Percentiles rank a stretch among this genome's conserved stretches.
These are phyloP conservation scores for Epirrhoe tristata DNA, from an alignment of 2,888 invertebrate species.

Conservation along the genomic window DNA sequence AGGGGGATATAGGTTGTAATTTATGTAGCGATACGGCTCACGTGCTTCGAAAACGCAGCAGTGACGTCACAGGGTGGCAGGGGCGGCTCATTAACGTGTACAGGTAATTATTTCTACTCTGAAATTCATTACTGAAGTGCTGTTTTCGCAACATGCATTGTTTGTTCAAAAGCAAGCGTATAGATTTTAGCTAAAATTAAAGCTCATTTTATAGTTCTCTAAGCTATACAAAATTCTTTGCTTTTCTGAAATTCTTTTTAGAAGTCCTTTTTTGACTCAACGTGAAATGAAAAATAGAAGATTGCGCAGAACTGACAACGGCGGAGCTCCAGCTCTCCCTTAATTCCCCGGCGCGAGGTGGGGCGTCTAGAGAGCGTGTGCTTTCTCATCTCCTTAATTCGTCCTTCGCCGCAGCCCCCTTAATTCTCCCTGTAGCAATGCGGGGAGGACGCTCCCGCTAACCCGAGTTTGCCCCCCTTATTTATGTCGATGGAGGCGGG, in stretches of 20 bases:
- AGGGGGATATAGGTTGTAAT: slow-evolving; percentile 82
- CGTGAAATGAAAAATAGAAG: slow-evolving; percentile 42
- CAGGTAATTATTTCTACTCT: slow-evolving; percentile 42
- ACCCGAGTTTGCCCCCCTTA: slow-evolving; percentile 81
- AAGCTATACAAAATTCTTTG: slow-evolving; percentile 16
- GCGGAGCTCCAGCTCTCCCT: slow-evolving; percentile 54
- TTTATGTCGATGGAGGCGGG: slow-evolving; percentile 76
- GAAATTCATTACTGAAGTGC: slow-evolving; percentile 34
- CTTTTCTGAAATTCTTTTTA: slow-evolving; percentile 30
- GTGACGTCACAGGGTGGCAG: slow-evolving; percentile 73
- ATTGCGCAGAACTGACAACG: slow-evolving; percentile 41
- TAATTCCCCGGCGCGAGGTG: slow-evolving; percentile 78
- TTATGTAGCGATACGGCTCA: slow-evolving; percentile 76
- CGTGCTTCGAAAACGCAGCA: slow-evolving; percentile 76
- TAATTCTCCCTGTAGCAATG: slow-evolving; percentile 75
- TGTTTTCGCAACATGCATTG: slow-evolving; percentile 25
- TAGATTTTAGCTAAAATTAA: slow-evolving; percentile 10
- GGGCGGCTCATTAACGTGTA: slow-evolving; percentile 45
- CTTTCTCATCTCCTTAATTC: slow-evolving; percentile 86
- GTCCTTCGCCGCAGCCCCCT: slow-evolving; percentile 85
- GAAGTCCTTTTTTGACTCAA: slow-evolving; percentile 26
- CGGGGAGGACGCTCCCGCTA: slow-evolving; percentile 78
- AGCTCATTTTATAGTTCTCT: slow-evolving; percentile 1
- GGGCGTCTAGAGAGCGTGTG: slow-evolving; percentile 83
- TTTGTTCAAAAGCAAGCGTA: slow-evolving; percentile 12